These are phyloP conservation scores for Herpailurus yagouaroundi DNA, from an alignment of 2,113 vertebrate genomes.

Conservation along the genomic window DNA sequence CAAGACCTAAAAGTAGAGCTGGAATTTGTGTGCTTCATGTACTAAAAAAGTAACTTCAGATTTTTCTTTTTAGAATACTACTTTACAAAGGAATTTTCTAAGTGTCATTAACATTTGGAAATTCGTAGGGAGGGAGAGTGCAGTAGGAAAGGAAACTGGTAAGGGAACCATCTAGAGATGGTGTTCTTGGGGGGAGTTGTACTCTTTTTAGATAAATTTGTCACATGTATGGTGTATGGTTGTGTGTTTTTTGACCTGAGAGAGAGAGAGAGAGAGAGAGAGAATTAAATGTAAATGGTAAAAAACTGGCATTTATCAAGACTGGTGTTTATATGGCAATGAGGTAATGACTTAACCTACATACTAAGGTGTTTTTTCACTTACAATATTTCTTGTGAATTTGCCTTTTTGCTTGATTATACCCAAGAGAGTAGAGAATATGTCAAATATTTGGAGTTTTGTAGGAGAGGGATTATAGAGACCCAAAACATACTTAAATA, in stretches of 20 bases:
- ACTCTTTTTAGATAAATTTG: background rate
- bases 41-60: slow-evolving; percentile 54
- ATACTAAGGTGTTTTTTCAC: background rate
- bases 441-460: background rate
- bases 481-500: background rate
- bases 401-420: slow-evolving; percentile 33
- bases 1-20: slow-evolving; percentile 50
- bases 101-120: slow-evolving; percentile 60
- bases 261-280: too few species aligned
- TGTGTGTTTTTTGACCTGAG: slow-evolving; percentile 17
- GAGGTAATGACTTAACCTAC: background rate
- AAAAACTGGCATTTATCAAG: slow-evolving; percentile 20
- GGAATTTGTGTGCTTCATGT: slow-evolving; percentile 33
- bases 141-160: slow-evolving; percentile 48
- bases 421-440: background rate
- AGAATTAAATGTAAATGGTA: background rate
- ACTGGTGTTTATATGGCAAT: slow-evolving; percentile 4
- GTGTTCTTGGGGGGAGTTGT: background rate
- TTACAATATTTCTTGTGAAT: background rate
- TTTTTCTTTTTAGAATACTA: slow-evolving; percentile 64
- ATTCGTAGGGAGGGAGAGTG: slow-evolving; percentile 6
- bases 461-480: background rate
- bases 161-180: slow-evolving; percentile 54
- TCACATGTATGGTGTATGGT: slow-evolving; percentile 19
- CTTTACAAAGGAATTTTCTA: slow-evolving; percentile 69